Evolutionary conservation across 1,140 invertebrate genomes (phyloP).

Genomic region (Anthonomus grandis): DNA sequence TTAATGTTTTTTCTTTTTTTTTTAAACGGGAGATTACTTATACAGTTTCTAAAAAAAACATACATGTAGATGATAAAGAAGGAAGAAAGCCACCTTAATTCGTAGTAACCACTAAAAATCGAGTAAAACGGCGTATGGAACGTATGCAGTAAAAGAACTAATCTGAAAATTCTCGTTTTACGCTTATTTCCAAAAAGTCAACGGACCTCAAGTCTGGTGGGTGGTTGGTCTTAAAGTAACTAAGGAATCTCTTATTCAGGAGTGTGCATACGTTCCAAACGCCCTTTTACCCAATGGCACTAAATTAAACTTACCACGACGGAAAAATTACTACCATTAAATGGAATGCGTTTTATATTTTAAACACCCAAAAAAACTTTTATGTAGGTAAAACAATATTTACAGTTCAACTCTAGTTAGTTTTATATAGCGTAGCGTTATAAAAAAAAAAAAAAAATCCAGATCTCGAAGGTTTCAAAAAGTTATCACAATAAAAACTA

Average conservation of each 20-base stretch:
- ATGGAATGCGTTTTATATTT: constrained; percentile 39
- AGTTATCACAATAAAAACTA: constrained; percentile 23
- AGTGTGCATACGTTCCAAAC: background rate
- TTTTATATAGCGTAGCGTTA: no score
- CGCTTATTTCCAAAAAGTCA: no score
- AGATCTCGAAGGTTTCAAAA: constrained; percentile 20
- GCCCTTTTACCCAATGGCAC: constrained; percentile 41
- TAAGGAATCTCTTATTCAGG: constrained; percentile 10
- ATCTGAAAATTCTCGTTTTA: no score
- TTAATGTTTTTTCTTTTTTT: background rate
- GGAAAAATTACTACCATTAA: constrained; percentile 34
- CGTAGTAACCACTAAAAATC: constrained; percentile 6
- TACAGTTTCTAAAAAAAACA: constrained; percentile 9
- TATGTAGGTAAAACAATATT: constrained; percentile 7
- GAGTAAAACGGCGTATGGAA: background rate
- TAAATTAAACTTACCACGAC: no score
- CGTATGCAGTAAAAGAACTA: no score
- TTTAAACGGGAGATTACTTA: constrained; percentile 1
- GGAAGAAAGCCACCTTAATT: constrained; percentile 12
- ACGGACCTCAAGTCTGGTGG: no score
- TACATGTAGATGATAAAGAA: constrained; percentile 1
- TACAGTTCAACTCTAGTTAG: no score
- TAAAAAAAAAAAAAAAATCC: constrained; percentile 10
- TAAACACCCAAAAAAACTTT: constrained; percentile 15
- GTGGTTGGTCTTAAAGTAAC: no score